Percentiles rank a stretch among this genome's conserved stretches.
These are phyloP conservation scores for Xylota sylvarum DNA, from an alignment of 2,888 invertebrate species.

Conservation along the genomic window DNA sequence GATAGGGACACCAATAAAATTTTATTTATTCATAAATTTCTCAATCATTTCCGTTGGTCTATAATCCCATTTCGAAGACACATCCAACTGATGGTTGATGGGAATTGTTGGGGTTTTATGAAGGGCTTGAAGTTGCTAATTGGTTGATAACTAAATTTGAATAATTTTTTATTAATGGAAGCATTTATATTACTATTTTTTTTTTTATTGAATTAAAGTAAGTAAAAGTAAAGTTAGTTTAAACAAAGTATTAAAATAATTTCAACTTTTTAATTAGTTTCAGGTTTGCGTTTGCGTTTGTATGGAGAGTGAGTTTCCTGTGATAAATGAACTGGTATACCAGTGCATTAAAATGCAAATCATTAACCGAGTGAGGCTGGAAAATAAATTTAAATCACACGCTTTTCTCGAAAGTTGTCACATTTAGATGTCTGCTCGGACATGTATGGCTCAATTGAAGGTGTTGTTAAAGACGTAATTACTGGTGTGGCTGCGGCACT, in stretches of 20 bases:
- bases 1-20: not conserved
- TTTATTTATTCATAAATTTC: slow-evolving; percentile 5
- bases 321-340: not conserved
- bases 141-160: not conserved
- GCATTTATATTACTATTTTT: too few relatives aligned
- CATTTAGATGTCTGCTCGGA: not conserved
- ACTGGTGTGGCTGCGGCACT: not conserved
- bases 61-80: not conserved
- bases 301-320: not conserved
- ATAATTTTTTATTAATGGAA: too few relatives aligned
- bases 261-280: not conserved
- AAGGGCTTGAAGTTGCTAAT: not conserved
- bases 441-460: not conserved
- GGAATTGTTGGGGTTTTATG: not conserved
- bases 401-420: not conserved
- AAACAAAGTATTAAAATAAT: not conserved
- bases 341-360: slow-evolving; percentile 23
- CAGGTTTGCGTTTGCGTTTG: not conserved
- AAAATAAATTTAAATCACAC: slow-evolving; percentile 20
- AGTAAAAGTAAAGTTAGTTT: not conserved
- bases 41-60: not conserved
- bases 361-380: not conserved
- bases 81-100: not conserved
- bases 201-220: not conserved
- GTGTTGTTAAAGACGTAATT: not conserved